phyloP scores from a whole-genome alignment of 1,140 invertebrate species.

The Nymphalis io region DNA sequence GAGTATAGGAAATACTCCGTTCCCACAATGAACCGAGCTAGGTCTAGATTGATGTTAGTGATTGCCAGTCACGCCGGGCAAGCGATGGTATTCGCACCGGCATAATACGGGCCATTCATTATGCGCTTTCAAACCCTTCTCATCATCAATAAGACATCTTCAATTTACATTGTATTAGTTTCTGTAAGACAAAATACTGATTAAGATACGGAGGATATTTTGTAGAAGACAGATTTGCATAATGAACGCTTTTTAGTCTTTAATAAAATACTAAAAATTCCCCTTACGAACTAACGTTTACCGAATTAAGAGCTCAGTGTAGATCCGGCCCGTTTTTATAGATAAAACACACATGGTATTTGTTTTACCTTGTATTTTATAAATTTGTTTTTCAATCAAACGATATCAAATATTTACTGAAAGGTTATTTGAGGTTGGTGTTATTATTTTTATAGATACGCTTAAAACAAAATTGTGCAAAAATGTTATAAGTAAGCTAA shows the following conservation, averaged over 20 bases:
- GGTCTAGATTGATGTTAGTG: conserved; percentile 30
- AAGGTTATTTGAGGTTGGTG: too few relatives aligned
- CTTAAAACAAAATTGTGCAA: too few relatives aligned
- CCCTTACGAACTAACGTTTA: too few relatives aligned
- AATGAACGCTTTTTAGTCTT: conserved; percentile 3
- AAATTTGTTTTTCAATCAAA: too few relatives aligned
- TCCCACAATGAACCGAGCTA: conserved; percentile 22
- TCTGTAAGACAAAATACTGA: conserved; percentile 16
- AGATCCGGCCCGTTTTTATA: too few relatives aligned
- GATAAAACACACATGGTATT: too few relatives aligned
- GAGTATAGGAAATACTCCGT: conserved; percentile 25
- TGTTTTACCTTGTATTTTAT: too few relatives aligned
- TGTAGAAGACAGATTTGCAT: conserved; percentile 32
- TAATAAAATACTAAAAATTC: background rate
- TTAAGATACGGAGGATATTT: conserved; percentile 27
- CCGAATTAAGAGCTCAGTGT: too few relatives aligned
- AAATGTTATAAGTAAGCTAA: too few relatives aligned
- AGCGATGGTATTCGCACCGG: conserved; percentile 32
- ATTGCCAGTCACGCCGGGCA: conserved; percentile 30
- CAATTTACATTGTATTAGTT: conserved; percentile 34
- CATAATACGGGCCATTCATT: conserved; percentile 42
- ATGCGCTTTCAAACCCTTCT: conserved; percentile 34
- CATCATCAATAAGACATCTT: conserved; percentile 41
- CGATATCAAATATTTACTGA: too few relatives aligned
- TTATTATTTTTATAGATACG: too few relatives aligned